These are phyloP conservation scores for Aegotheles bennettii DNA, from an alignment of 2,113 vertebrate species.

Conservation along the genomic window DNA sequence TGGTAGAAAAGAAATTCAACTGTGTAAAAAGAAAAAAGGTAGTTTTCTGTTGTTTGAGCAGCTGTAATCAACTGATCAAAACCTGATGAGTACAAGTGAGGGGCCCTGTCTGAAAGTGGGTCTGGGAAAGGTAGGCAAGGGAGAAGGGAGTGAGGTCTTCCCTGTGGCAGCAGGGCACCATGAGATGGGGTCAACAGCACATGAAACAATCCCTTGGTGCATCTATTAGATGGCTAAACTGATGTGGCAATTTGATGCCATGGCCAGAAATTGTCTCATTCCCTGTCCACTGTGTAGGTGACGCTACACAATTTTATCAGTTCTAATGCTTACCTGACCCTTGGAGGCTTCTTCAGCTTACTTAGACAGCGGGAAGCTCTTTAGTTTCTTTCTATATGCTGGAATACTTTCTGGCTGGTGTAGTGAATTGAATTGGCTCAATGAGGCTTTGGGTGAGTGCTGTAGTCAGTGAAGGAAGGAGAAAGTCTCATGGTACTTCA, in stretches of 20 bases:
- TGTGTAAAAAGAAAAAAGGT: neutral
- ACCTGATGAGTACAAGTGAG: neutral
- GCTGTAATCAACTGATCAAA: neutral
- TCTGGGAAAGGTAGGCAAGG: neutral
- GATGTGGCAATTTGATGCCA: neutral
- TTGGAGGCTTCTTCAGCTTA: neutral
- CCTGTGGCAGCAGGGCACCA: neutral
- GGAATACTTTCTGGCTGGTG: neutral
- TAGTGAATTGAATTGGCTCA: neutral
- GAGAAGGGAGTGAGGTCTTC: neutral
- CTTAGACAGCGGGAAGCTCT: neutral
- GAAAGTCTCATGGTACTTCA: neutral
- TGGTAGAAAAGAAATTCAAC: neutral
- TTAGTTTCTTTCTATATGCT: neutral
- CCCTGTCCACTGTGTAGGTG: no score
- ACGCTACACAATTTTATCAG: neutral
- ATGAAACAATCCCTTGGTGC: neutral
- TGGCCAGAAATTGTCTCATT: neutral
- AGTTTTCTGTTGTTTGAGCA: neutral
- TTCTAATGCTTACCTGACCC: neutral
- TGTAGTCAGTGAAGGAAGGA: neutral
- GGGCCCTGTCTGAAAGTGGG: neutral
- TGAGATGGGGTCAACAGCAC: neutral
- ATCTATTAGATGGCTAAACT: neutral
- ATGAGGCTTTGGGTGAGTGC: neutral